A percentile compares a stretch with the other conserved stretches of the same genome.
Evolutionary conservation across 1,140 invertebrate genomes (phyloP).

Genomic region (Aphidius gifuensis): DNA sequence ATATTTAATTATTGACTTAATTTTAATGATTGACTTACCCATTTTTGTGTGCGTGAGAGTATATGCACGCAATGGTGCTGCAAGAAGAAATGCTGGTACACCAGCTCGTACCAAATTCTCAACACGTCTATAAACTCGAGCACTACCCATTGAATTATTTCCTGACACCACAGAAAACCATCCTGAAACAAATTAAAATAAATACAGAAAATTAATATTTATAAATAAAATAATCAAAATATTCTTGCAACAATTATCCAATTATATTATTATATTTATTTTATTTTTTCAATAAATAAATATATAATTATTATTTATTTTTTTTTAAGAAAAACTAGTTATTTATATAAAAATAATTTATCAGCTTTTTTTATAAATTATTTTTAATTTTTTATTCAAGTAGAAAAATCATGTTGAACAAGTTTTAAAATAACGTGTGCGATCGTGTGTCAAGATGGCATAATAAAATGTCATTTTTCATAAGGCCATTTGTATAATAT

Average conservation of each 20-base stretch:
- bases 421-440: neutral
- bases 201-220: constrained; percentile 5
- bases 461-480: too few relatives aligned
- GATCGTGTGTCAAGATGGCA: too few relatives aligned
- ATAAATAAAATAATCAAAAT: neutral
- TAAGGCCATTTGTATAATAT: too few relatives aligned
- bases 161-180: constrained; percentile 58
- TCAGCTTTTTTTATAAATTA: too few relatives aligned
- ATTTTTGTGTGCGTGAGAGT: constrained; percentile 54
- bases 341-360: too few relatives aligned
- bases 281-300: too few relatives aligned
- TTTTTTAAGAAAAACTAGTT: too few relatives aligned
- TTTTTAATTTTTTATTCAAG: too few relatives aligned
- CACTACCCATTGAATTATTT: constrained; percentile 45
- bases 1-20: too few relatives aligned
- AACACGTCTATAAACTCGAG: constrained; percentile 49
- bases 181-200: constrained; percentile 41
- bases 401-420: too few relatives aligned
- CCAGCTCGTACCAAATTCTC: constrained; percentile 51
- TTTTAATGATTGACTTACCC: constrained; percentile 48
- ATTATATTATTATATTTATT: too few relatives aligned
- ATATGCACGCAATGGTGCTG: constrained; percentile 50
- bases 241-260: neutral
- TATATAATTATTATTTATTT: too few relatives aligned
- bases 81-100: constrained; percentile 50